Evolutionary conservation across 2,113 vertebrate species (phyloP).

Genomic region (Murina feae): DNA sequence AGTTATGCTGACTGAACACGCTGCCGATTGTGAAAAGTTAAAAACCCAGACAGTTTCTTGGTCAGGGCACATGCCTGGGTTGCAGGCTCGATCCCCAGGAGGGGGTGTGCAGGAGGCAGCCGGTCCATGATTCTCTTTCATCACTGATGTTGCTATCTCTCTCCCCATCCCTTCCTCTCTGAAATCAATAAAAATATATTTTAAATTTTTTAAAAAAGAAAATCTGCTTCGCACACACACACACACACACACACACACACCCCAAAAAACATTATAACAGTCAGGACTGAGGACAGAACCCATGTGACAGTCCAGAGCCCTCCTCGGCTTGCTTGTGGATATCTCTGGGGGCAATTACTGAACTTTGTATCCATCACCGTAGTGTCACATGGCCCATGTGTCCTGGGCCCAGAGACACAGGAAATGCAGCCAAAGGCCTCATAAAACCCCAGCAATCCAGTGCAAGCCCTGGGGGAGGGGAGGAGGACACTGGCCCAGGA

Average conservation of each 20-base stretch:
- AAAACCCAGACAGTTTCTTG: too few species aligned
- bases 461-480: not conserved
- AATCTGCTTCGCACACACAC: not conserved
- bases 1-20: not conserved
- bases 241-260: too few species aligned
- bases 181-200: not conserved
- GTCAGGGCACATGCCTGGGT: not conserved
- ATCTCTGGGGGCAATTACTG: not conserved
- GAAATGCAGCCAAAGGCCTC: not conserved
- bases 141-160: not conserved
- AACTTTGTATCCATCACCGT: not conserved
- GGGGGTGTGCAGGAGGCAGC: not conserved
- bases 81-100: not conserved
- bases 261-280: not conserved
- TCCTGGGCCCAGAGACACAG: not conserved
- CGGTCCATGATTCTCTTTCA: not conserved
- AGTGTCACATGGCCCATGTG: not conserved
- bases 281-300: slow-evolving; percentile 1
- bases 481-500: not conserved
- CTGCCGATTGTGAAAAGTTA: not conserved
- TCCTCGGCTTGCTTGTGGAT: not conserved
- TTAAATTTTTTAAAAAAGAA: not conserved
- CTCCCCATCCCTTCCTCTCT: not conserved
- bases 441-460: not conserved
- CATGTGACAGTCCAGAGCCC: not conserved